These are phyloP conservation scores for Hydrophis major DNA, from an alignment of 2,797 vertebrate species.

Conservation along the genomic window DNA sequence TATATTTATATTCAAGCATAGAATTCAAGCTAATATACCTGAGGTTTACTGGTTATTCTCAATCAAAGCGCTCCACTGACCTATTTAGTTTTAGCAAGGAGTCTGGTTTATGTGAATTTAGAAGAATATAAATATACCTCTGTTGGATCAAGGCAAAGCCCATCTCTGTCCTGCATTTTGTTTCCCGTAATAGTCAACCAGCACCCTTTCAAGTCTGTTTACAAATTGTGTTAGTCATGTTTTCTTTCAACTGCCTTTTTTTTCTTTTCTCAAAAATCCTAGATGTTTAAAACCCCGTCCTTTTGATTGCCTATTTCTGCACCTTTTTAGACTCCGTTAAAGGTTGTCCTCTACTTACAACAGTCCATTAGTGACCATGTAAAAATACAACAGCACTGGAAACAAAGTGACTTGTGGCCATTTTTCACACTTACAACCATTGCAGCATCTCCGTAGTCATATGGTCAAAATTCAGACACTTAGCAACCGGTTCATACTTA, in stretches of 20 bases:
- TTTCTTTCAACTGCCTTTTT: background rate
- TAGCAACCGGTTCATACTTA: background rate
- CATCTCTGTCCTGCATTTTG: background rate
- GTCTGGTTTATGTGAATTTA: background rate
- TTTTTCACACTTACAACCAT: background rate
- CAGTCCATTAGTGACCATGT: too few species aligned
- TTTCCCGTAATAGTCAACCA: background rate
- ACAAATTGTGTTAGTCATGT: background rate
- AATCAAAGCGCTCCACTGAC: background rate
- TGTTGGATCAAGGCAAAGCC: background rate
- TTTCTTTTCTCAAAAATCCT: background rate
- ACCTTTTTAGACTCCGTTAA: background rate
- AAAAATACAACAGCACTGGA: background rate
- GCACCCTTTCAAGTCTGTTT: background rate
- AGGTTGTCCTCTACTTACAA: too few species aligned
- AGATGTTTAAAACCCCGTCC: background rate
- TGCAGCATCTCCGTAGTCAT: background rate
- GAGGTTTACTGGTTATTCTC: background rate
- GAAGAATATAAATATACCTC: background rate
- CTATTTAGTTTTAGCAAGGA: background rate
- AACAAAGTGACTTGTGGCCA: too few species aligned
- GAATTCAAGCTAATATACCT: background rate
- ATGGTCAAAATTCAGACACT: background rate
- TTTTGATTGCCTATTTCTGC: background rate
- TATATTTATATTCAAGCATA: background rate